Conservation (phyloP, 2,797 vertebrate species). For the Gymnoscopelus microlampas region DNA sequence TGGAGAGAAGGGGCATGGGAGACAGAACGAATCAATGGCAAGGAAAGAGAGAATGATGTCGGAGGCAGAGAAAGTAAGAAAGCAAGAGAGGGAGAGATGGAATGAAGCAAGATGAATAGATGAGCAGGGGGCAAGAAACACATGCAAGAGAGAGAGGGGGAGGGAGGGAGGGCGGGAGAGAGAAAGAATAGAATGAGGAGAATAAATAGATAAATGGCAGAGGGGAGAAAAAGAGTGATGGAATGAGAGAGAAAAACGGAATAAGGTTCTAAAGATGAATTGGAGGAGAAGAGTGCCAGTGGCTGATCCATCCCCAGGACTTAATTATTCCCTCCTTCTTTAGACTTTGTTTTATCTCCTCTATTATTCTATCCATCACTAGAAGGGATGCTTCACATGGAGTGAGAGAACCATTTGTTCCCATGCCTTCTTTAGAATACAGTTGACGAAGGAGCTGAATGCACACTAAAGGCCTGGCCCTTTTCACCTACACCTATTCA, state of each 20-base stretch:
- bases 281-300: conserved; percentile 15
- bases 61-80: background rate
- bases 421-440: background rate
- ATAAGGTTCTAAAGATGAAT: conserved; percentile 6
- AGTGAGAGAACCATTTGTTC: conserved; percentile 38
- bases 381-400: conserved; percentile 23
- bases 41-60: background rate
- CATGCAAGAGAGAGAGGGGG: background rate
- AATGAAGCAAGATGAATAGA: background rate
- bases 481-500: no score
- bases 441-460: background rate
- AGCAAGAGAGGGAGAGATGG: background rate
- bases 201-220: background rate
- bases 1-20: background rate
- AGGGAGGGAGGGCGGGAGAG: background rate
- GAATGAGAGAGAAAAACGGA: conserved; percentile 29
- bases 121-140: background rate
- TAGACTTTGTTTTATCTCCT: conserved; percentile 29
- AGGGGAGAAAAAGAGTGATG: background rate
- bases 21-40: background rate
- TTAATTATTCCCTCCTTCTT: conserved; percentile 67
- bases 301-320: conserved; percentile 57
- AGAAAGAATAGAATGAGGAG: background rate
- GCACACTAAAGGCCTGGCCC: background rate
- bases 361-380: conserved; percentile 7